Conservation (phyloP, 2,888 invertebrate genomes). For the Bombyx huttoni region DNA sequence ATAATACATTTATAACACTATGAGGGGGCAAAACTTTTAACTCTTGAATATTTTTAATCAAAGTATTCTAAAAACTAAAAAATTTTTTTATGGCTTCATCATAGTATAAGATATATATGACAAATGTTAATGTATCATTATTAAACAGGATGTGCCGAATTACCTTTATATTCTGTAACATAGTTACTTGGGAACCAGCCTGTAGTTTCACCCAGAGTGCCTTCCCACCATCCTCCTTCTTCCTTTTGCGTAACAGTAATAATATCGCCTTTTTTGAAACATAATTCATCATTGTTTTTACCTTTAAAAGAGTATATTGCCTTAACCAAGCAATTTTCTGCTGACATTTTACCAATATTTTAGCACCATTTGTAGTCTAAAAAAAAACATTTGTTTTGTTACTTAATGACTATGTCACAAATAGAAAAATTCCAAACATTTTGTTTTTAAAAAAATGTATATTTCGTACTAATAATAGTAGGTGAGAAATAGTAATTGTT, state of each 20-base stretch:
- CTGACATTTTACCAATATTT: slow-evolving; percentile 59
- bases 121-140: neutral
- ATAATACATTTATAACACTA: no score
- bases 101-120: neutral
- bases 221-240: slow-evolving; percentile 99
- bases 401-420: no score
- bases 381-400: neutral
- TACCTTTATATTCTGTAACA: slow-evolving; percentile 89
- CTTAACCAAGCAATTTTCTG: slow-evolving; percentile 81
- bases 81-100: no score
- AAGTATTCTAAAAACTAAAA: no score
- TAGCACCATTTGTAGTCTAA: slow-evolving; percentile 37
- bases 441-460: no score
- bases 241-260: slow-evolving; percentile 96
- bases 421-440: no score
- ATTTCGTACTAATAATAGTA: no score
- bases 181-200: slow-evolving; percentile 99
- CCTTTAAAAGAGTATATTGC: slow-evolving; percentile 96
- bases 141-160: neutral
- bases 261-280: slow-evolving; percentile 95
- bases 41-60: no score
- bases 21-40: no score
- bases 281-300: slow-evolving; percentile 97
- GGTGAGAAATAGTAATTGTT: no score
- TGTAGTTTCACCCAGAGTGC: slow-evolving; percentile 93